Base-by-base conservation (phyloP, 2,888 invertebrate species). In the Synanthedon tipuliformis region DNA sequence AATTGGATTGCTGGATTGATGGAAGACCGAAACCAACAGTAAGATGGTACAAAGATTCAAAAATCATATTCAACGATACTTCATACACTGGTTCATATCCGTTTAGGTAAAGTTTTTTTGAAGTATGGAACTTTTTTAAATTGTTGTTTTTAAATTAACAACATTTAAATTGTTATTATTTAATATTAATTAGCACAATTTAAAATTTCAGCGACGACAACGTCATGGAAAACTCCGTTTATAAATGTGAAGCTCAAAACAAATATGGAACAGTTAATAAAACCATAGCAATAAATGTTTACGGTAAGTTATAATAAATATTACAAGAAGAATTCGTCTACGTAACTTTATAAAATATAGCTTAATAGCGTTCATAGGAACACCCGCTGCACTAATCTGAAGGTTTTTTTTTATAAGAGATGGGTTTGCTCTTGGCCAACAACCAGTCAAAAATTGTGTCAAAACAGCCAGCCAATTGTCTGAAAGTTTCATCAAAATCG, bases 11-110 rank as follows among this genome's bases (percentile, higher is more conserved):
- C 40, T 16, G 18, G 40, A 50, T 50, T 23, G 50, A 53, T 15
- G 55, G 55, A 45, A 41, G n/a, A n/a, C 53, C 55, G 11, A 40
- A 4, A 10, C 51, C 51, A 13, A 13, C 41, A 13, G 23, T 55
- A 3, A 48, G 4, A 7, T 55, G 55, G 55, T 41, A 45, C 27
- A 45, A 45, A 45, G 45, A 45, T 15, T 45, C 45, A 4, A 15
- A 45, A 45, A 13, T 45, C 13, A 45, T 13, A 45, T 13, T 45
- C 8, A 45, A 45, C 45, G 7, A 3, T n/a, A n/a, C n/a, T 12
- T 45, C 15, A n/a, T 45, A 45, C 45, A 45, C n/a, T 45, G 45
- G 45, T 45, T 45, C 45, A 45, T 45, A 45, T 45, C n/a, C 45
- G 5, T 45, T 45, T 45, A 45, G 45, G 45, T 45, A 13, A 12